Evolutionary conservation across 92 coral and sea anemone species (phyloP).

Genomic region (Zoanthus sociatus): DNA sequence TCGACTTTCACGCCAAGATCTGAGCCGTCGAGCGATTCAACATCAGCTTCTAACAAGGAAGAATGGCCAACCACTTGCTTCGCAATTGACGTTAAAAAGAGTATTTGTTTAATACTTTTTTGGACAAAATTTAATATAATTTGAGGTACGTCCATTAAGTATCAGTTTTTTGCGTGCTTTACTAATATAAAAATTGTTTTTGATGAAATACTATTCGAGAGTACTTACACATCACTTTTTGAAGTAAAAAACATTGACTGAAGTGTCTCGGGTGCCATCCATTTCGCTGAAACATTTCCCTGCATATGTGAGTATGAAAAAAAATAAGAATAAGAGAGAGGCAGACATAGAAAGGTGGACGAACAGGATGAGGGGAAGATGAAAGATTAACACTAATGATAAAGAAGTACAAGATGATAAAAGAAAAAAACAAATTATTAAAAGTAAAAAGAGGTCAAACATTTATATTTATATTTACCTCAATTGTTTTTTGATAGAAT

Average conservation of each 20-base stretch:
- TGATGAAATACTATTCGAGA: background rate
- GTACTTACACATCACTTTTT: slow-evolving; percentile 78
- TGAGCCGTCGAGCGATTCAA: too few relatives aligned
- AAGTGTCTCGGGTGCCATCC: slow-evolving; percentile 84
- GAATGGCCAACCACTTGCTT: too few relatives aligned
- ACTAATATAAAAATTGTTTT: background rate
- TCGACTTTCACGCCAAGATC: too few relatives aligned
- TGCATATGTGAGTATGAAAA: background rate
- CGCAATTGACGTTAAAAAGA: too few relatives aligned
- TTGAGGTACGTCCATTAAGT: too few relatives aligned
- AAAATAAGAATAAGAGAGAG: background rate
- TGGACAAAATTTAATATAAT: too few relatives aligned
- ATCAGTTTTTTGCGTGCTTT: background rate
- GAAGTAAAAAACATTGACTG: slow-evolving; percentile 68
- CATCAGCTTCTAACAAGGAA: too few relatives aligned
- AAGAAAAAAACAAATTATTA: background rate
- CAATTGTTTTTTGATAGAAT: slow-evolving; percentile 47
- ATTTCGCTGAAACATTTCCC: slow-evolving; percentile 62
- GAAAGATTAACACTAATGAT: background rate
- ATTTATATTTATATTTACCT: slow-evolving; percentile 26
- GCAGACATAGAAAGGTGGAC: too few relatives aligned
- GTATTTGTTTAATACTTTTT: too few relatives aligned
- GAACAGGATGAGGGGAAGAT: background rate
- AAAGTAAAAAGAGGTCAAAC: background rate
- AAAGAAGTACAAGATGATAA: too few relatives aligned